Percentiles rank a stretch among this genome's conserved stretches.
These are phyloP conservation scores for Zingel zingel DNA, from an alignment of 2,113 vertebrate genomes.

Conservation along the genomic window DNA sequence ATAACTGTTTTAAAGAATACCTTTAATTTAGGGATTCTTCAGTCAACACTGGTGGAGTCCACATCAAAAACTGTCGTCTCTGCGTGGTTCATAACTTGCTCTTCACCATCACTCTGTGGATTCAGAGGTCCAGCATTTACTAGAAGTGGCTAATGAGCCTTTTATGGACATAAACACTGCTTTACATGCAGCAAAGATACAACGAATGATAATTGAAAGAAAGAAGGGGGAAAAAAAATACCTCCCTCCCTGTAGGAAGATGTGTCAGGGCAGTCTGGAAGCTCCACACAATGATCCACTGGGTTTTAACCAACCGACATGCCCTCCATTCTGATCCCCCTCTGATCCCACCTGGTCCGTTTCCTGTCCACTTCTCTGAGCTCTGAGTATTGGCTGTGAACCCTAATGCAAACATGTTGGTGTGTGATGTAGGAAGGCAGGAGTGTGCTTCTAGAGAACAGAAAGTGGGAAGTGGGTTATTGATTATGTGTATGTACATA, in stretches of 20 bases:
- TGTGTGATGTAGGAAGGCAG: neutral
- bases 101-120: neutral
- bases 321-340: neutral
- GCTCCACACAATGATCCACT: slow-evolving; percentile 7
- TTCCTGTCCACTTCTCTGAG: neutral
- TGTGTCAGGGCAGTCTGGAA: neutral
- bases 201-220: too few species aligned
- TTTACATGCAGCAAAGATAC: neutral
- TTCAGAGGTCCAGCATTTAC: neutral
- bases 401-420: neutral
- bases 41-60: neutral
- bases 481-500: slow-evolving; percentile 1
- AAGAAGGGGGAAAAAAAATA: too few species aligned
- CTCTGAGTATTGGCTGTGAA: neutral
- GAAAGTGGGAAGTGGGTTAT: neutral
- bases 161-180: neutral
- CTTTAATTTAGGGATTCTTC: neutral
- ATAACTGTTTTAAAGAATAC: neutral
- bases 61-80: too few species aligned
- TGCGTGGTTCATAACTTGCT: neutral
- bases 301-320: neutral
- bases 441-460: neutral
- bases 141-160: too few species aligned
- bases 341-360: neutral
- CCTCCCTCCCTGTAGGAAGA: neutral